A percentile compares a stretch with the other conserved stretches of the same genome.
These are phyloP conservation scores for Ictidomys tridecemlineatus DNA, from an alignment of 2,113 vertebrate species.

Conservation along the genomic window DNA sequence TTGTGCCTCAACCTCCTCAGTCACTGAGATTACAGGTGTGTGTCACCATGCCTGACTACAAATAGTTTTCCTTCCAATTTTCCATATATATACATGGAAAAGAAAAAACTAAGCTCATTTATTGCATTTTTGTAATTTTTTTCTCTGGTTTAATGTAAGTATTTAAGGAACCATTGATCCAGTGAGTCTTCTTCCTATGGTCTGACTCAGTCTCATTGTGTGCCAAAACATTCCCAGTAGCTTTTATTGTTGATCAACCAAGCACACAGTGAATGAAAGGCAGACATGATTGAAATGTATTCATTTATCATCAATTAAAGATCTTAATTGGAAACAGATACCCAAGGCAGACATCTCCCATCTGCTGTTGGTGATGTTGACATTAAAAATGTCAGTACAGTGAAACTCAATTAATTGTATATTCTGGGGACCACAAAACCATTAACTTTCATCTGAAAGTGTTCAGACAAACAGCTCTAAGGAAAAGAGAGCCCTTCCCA, in stretches of 20 bases:
- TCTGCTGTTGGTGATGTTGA: slow-evolving; percentile 72
- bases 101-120: slow-evolving; percentile 13
- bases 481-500: slow-evolving; percentile 2
- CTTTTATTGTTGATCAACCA: slow-evolving; percentile 74
- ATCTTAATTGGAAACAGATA: slow-evolving; percentile 77
- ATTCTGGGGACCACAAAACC: slow-evolving; percentile 66
- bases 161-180: slow-evolving; percentile 14
- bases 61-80: slow-evolving; percentile 5
- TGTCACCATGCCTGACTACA: not conserved
- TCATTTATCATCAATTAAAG: slow-evolving; percentile 79
- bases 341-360: slow-evolving; percentile 73
- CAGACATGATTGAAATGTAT: slow-evolving; percentile 79
- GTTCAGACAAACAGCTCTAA: slow-evolving; percentile 44
- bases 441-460: slow-evolving; percentile 71
- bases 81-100: not conserved
- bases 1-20: too few species aligned
- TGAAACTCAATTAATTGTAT: slow-evolving; percentile 75
- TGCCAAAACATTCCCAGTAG: slow-evolving; percentile 55
- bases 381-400: slow-evolving; percentile 77
- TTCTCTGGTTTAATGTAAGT: slow-evolving; percentile 4
- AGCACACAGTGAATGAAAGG: slow-evolving; percentile 70
- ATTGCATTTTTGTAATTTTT: slow-evolving; percentile 3
- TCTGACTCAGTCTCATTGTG: slow-evolving; percentile 51
- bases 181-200: slow-evolving; percentile 41
- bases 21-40: too few species aligned